Conservation (phyloP, 2,888 invertebrate genomes). For the Tromatobia lineatoria region DNA sequence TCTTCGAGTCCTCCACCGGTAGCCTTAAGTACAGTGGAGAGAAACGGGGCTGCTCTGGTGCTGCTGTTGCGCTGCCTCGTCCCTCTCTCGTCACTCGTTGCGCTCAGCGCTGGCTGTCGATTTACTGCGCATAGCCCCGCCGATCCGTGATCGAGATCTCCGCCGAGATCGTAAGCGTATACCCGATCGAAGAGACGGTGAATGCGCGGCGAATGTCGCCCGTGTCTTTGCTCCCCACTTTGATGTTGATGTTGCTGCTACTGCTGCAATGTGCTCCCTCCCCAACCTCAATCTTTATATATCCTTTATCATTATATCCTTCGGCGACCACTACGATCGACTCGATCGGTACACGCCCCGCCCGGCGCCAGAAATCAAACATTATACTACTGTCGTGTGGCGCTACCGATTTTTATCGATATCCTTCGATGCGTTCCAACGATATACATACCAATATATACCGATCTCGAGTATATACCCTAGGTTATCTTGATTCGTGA, state of each 20-base stretch:
- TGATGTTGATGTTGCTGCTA: conserved; percentile 10
- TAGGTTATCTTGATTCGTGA: conserved; percentile 64
- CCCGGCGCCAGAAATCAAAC: conserved; percentile 63
- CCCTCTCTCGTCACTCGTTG: conserved; percentile 45
- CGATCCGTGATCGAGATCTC: conserved; percentile 31
- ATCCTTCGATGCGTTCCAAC: conserved; percentile 5
- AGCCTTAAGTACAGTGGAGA: conserved; percentile 6
- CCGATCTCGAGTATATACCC: conserved; percentile 23
- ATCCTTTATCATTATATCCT: conserved; percentile 60
- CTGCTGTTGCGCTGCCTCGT: conserved; percentile 15
- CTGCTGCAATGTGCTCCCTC: conserved; percentile 23
- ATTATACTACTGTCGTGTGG: conserved; percentile 55
- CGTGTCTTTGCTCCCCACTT: conserved; percentile 30
- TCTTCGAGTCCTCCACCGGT: conserved; percentile 10
- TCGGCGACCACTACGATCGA: conserved; percentile 51
- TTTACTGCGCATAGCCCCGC: conserved; percentile 32
- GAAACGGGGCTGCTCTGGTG: background rate
- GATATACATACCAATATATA: conserved; percentile 12
- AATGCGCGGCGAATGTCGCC: conserved; percentile 14
- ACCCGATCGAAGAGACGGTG: conserved; percentile 1
- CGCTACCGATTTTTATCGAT: conserved; percentile 53
- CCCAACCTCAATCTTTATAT: conserved; percentile 34
- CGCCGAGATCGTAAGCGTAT: conserved; percentile 10
- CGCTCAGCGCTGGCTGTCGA: conserved; percentile 18
- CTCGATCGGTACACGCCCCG: conserved; percentile 64